These are phyloP conservation scores for Loripinus fragilis DNA, from an alignment of 2,888 invertebrate species.

Conservation along the genomic window DNA sequence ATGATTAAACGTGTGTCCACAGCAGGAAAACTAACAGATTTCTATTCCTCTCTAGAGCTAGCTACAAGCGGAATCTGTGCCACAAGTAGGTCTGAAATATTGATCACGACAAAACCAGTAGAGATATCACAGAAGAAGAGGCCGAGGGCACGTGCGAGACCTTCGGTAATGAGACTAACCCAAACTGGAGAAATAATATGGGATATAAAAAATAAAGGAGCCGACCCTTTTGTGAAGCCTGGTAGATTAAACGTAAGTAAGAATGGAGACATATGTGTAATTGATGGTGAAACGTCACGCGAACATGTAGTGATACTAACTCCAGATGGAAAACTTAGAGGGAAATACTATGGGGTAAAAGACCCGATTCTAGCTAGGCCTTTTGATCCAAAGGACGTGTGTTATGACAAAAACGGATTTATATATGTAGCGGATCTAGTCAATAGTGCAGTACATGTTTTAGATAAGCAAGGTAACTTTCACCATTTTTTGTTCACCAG, in stretches of 20 bases:
- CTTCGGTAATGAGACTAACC: slow-evolving; percentile 38
- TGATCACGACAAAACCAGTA: slow-evolving; percentile 43
- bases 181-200: slow-evolving; percentile 45
- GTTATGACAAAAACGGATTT: slow-evolving; percentile 46
- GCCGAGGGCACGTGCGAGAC: slow-evolving; percentile 38
- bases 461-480: slow-evolving; percentile 49
- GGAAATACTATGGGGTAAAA: slow-evolving; percentile 48
- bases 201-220: slow-evolving; percentile 53
- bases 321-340: slow-evolving; percentile 51
- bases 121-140: slow-evolving; percentile 58
- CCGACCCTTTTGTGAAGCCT: slow-evolving; percentile 44
- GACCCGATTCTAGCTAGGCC: slow-evolving; percentile 36
- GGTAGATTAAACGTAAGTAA: slow-evolving; percentile 42
- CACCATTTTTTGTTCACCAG: slow-evolving; percentile 49
- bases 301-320: slow-evolving; percentile 47
- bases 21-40: slow-evolving; percentile 38
- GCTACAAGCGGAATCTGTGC: slow-evolving; percentile 44
- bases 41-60: slow-evolving; percentile 43
- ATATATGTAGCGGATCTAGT: slow-evolving; percentile 51
- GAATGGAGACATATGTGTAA: slow-evolving; percentile 51
- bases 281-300: slow-evolving; percentile 43
- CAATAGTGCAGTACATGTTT: slow-evolving; percentile 55
- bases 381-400: slow-evolving; percentile 52
- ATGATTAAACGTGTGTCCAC: slow-evolving; percentile 34
- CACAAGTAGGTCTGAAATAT: slow-evolving; percentile 49